Evolutionary conservation across 1,140 invertebrate genomes (phyloP).

Genomic region (Diorhabda elongata): DNA sequence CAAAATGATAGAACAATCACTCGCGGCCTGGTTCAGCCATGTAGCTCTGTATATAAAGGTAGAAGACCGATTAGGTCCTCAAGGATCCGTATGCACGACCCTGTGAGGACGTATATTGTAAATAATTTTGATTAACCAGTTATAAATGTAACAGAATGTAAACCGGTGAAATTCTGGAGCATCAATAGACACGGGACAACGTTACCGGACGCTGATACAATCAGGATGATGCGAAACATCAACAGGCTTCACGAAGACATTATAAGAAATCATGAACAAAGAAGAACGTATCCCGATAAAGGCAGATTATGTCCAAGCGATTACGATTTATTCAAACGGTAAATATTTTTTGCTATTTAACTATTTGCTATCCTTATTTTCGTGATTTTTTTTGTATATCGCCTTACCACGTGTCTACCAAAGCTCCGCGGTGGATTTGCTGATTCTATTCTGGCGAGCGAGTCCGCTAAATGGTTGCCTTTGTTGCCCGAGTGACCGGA

Average conservation of each 20-base stretch:
- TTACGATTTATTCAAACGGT: conserved; percentile 52
- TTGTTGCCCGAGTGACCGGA: too few relatives aligned
- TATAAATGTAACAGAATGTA: conserved; percentile 50
- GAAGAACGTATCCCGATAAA: conserved; percentile 40
- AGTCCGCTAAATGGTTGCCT: too few relatives aligned
- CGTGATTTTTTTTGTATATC: too few relatives aligned
- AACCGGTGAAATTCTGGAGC: conserved; percentile 60
- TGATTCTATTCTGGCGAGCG: too few relatives aligned
- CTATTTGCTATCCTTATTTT: too few relatives aligned
- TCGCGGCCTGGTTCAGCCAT: too few relatives aligned
- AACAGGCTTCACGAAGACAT: conserved; percentile 54
- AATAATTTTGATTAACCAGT: background rate
- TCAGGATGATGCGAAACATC: conserved; percentile 52
- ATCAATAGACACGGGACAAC: conserved; percentile 61
- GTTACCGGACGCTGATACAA: conserved; percentile 53
- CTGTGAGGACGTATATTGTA: background rate
- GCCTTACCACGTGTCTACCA: too few relatives aligned
- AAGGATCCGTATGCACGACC: too few relatives aligned
- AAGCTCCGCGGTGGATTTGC: too few relatives aligned
- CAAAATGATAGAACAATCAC: too few relatives aligned
- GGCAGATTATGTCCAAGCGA: conserved; percentile 57
- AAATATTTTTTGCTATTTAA: background rate
- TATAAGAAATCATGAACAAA: conserved; percentile 54
- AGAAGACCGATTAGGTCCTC: too few relatives aligned
- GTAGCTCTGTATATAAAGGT: too few relatives aligned